Base-by-base conservation (phyloP, 2,797 vertebrate genomes). In the Acanthiza pusilla region DNA sequence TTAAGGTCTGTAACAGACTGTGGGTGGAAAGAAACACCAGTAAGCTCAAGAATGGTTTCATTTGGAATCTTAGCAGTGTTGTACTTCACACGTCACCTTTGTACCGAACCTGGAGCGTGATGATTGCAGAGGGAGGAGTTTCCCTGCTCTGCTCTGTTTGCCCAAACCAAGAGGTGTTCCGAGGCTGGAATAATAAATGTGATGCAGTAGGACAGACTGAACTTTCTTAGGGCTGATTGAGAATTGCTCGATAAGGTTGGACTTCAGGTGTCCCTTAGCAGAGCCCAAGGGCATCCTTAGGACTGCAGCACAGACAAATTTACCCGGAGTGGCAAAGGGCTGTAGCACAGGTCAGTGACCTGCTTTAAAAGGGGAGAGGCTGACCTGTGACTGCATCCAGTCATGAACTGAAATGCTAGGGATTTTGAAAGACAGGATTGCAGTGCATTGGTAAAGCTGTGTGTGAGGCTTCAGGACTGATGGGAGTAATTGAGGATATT, bases 341-440 rank as follows among this genome's bases (percentile, higher is more conserved):
- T 5, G 21, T 29, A 43, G 38, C 34, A 71, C 32, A 76, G 68
- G 21, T 3, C 51, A 30, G 20, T 80, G 81, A 73, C 78, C 77
- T 89, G 43, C 77, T 91, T 72, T 70, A 74, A 62, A 86, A 91
- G 48, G 18, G 45, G 13, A 43, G 21, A 4, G 10, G 5, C 25
- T 93, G 77, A 85, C 47, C 84, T 27, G 55, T 43, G 42, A 16
- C 42, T 63, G 32, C 40, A 65, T 60, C 57, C 45, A 83, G 74
- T 61, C 73, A 83, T 67, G 61, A 45, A 32, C 48, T 77, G 61
- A 83, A 92, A 85, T 67, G 68, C 38, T 55, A 45, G 43, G 45
- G 72, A 61, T 91, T 93, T 89, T 91, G 85, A 65, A 96, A 92
- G 58, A 77, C 48, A 38, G 63, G 73, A 55, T 25, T 94, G 50